phyloP scores from a whole-genome alignment of 1,140 invertebrate species.

The Nixonia krombeini region DNA sequence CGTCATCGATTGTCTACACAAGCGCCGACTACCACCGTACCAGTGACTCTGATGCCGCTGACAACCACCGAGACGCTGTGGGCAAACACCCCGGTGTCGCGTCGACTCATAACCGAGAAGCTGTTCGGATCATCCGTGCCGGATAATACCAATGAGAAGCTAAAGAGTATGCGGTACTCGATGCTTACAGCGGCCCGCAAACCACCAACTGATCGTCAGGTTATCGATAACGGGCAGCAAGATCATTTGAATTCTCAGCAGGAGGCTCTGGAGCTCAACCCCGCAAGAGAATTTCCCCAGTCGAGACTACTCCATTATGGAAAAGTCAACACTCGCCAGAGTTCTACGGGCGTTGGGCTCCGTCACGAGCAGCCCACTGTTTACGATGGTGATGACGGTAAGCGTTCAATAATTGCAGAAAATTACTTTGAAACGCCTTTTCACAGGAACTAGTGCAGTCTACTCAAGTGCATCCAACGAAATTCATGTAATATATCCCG shows the following conservation, averaged over 20 bases:
- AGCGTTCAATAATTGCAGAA: conserved; percentile 6
- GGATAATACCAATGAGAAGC: conserved; percentile 12
- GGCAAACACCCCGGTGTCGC: conserved; percentile 37
- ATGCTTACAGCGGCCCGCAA: conserved; percentile 24
- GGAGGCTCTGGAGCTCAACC: conserved; percentile 34
- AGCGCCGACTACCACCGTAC: conserved; percentile 15
- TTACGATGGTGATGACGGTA: conserved; percentile 31
- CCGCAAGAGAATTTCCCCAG: conserved; percentile 48
- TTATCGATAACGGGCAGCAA: conserved; percentile 40
- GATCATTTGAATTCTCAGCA: conserved; percentile 40
- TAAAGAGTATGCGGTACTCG: conserved; percentile 28
- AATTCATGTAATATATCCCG: no score
- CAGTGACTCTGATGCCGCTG: conserved; percentile 20
- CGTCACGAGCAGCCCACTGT: conserved; percentile 14
- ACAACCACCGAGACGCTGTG: conserved; percentile 35
- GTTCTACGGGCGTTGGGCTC: conserved; percentile 15
- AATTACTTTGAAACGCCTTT: conserved; percentile 8
- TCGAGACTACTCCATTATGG: conserved; percentile 55
- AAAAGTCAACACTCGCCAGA: conserved; percentile 56
- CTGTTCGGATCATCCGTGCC: conserved; percentile 48
- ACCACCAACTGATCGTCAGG: conserved; percentile 9
- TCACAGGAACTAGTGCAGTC: neutral
- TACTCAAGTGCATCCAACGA: neutral
- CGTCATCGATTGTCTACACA: conserved; percentile 21
- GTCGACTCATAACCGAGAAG: conserved; percentile 56